Evolutionary conservation across 2,797 vertebrate genomes (phyloP).

Genomic region (Enteromius anoplus): DNA sequence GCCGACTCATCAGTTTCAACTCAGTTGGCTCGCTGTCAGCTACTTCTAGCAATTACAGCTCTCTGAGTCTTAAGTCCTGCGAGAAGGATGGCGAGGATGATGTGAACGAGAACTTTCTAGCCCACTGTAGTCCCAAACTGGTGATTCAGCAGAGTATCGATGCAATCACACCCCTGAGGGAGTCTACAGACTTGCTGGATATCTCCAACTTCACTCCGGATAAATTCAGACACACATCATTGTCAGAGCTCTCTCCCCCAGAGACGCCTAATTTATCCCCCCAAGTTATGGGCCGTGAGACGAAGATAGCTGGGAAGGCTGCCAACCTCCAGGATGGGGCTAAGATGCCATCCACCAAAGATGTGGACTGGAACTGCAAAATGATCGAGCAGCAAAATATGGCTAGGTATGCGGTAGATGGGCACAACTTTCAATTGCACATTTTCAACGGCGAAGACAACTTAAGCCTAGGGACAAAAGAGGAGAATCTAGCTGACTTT

Average conservation of each 20-base stretch:
- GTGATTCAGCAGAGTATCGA: constrained; percentile 98
- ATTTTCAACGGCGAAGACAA: constrained; percentile 93
- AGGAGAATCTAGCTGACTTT: constrained; percentile 81
- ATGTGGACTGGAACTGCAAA: constrained; percentile 92
- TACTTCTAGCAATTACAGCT: constrained; percentile 96
- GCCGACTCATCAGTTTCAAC: constrained; percentile 96
- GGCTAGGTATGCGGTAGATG: constrained; percentile 87
- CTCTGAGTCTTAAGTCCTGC: constrained; percentile 94
- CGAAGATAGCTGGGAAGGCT: constrained; percentile 84
- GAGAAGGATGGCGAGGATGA: constrained; percentile 95
- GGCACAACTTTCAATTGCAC: constrained; percentile 91
- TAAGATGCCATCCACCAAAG: constrained; percentile 79
- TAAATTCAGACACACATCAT: constrained; percentile 96
- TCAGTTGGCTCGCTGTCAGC: constrained; percentile 94
- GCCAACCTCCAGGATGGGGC: constrained; percentile 88
- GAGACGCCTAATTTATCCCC: constrained; percentile 97
- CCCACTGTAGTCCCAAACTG: constrained; percentile 98
- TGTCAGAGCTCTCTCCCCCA: constrained; percentile 96
- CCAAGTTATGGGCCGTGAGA: constrained; percentile 88
- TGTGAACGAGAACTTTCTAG: constrained; percentile 94
- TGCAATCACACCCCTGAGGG: constrained; percentile 93
- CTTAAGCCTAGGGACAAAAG: constrained; percentile 85
- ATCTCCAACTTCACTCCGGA: constrained; percentile 99
- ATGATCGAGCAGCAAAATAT: constrained; percentile 85
- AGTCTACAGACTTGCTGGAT: constrained; percentile 97